Conservation (phyloP, 2,113 vertebrate species). For the Periophthalmodon schlosseri region DNA sequence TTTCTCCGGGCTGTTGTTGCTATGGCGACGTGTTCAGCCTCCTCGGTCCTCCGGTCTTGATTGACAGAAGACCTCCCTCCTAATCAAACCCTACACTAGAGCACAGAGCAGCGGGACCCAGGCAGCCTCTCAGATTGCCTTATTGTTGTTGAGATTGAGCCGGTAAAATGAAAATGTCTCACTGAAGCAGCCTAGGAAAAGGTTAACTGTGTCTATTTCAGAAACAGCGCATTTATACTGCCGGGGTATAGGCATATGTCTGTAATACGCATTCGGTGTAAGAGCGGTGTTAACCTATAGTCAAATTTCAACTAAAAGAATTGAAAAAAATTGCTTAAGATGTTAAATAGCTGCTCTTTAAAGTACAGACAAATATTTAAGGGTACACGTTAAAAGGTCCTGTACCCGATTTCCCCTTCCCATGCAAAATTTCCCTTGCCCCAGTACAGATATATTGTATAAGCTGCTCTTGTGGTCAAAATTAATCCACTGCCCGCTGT, state of each 20-base stretch:
- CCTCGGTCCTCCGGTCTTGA: constrained; percentile 56
- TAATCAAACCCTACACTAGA: constrained; percentile 57
- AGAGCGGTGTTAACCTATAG: not conserved
- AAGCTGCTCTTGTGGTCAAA: too few relatives aligned
- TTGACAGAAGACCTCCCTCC: constrained; percentile 63
- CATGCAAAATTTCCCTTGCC: too few relatives aligned
- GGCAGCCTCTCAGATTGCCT: not conserved
- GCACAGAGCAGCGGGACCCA: constrained; percentile 29
- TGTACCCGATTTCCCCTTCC: too few relatives aligned
- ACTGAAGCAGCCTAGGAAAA: not conserved
- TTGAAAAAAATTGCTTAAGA: not conserved
- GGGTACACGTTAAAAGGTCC: too few relatives aligned
- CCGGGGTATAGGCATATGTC: not conserved
- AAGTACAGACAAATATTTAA: too few relatives aligned
- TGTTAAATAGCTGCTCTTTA: too few relatives aligned
- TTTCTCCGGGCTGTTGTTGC: constrained; percentile 66
- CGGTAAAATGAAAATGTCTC: constrained; percentile 8
- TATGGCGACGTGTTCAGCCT: constrained; percentile 64
- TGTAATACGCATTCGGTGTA: not conserved
- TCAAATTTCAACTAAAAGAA: not conserved
- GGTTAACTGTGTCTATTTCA: constrained; percentile 7
- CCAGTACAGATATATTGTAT: too few relatives aligned
- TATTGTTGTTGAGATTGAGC: constrained; percentile 9
- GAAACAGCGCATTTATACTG: not conserved
- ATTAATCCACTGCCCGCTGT: too few relatives aligned